phyloP scores from a whole-genome alignment of 1,140 invertebrate genomes.

The Sinonovacula constricta region DNA sequence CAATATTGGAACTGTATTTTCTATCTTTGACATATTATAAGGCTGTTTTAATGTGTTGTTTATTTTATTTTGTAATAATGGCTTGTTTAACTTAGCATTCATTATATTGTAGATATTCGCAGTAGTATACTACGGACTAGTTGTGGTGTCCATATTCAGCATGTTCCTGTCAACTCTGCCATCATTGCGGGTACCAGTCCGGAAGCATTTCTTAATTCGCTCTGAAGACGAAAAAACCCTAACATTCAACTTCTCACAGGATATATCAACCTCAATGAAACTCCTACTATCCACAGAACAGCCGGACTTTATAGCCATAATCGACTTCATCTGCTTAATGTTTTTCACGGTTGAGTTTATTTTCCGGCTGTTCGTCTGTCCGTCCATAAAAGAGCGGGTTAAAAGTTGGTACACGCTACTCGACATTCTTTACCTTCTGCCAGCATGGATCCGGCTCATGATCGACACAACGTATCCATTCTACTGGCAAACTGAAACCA shows the following conservation, averaged over 20 bases:
- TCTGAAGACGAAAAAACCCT: not conserved
- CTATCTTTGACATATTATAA: no score
- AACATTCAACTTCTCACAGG: conserved; percentile 16
- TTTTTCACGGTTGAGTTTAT: conserved; percentile 78
- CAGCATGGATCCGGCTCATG: conserved; percentile 27
- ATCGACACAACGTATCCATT: conserved; percentile 20
- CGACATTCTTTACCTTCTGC: conserved; percentile 34
- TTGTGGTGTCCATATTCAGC: conserved; percentile 36
- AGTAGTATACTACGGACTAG: conserved; percentile 37
- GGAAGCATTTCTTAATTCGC: conserved; percentile 25
- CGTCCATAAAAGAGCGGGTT: conserved; percentile 20
- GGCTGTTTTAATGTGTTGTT: no score
- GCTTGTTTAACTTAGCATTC: no score
- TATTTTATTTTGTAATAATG: no score
- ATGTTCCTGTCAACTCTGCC: conserved; percentile 34
- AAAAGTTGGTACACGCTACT: conserved; percentile 33
- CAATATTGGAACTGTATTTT: no score
- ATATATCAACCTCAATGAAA: conserved; percentile 23
- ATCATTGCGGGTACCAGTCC: conserved; percentile 21
- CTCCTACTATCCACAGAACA: conserved; percentile 19
- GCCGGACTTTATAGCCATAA: conserved; percentile 15
- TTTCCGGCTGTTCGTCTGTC: conserved; percentile 62
- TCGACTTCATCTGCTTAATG: conserved; percentile 71
- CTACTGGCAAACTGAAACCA: conserved; percentile 29
- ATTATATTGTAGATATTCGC: conserved; percentile 47